A percentile compares a stretch with the other conserved stretches of the same genome.
Conservation (phyloP, 2,888 invertebrate species). For the Eupithecia subumbrata region DNA sequence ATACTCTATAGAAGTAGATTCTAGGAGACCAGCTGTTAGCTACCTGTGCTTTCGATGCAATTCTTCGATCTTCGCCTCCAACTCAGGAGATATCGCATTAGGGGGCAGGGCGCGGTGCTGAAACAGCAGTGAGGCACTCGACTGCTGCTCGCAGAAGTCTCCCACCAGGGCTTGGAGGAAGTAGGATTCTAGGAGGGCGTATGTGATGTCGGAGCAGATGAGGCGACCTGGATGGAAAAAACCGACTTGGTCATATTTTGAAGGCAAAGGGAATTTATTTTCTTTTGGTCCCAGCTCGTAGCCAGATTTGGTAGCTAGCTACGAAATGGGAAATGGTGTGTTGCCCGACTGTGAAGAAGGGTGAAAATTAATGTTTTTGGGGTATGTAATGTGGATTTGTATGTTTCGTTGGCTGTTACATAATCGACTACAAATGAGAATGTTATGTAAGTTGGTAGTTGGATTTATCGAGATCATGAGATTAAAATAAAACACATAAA, state of each 20-base stretch:
- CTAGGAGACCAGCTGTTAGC: constrained; percentile 18
- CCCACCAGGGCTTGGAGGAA: constrained; percentile 97
- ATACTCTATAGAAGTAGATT: neutral
- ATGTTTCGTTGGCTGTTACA: too few relatives aligned
- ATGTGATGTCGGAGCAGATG: constrained; percentile 98
- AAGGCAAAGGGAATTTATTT: neutral
- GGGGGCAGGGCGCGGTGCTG: constrained; percentile 94
- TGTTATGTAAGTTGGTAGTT: too few relatives aligned
- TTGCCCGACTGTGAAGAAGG: too few relatives aligned
- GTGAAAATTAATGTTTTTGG: too few relatives aligned
- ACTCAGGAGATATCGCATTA: constrained; percentile 90
- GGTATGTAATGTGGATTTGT: too few relatives aligned
- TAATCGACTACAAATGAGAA: too few relatives aligned
- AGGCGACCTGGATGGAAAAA: constrained; percentile 86
- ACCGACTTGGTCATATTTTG: neutral
- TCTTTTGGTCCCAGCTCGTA: too few relatives aligned
- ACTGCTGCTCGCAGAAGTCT: constrained; percentile 90
- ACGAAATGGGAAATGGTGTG: too few relatives aligned
- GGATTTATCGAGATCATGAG: too few relatives aligned
- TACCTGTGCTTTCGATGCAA: constrained; percentile 96
- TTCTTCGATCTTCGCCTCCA: constrained; percentile 96
- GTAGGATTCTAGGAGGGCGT: constrained; percentile 95
- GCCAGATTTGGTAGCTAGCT: too few relatives aligned
- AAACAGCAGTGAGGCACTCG: constrained; percentile 88
- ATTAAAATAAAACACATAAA: too few relatives aligned